These are phyloP conservation scores for Neosilurus mollespiculum DNA, from an alignment of 2,797 vertebrate genomes.

Conservation along the genomic window DNA sequence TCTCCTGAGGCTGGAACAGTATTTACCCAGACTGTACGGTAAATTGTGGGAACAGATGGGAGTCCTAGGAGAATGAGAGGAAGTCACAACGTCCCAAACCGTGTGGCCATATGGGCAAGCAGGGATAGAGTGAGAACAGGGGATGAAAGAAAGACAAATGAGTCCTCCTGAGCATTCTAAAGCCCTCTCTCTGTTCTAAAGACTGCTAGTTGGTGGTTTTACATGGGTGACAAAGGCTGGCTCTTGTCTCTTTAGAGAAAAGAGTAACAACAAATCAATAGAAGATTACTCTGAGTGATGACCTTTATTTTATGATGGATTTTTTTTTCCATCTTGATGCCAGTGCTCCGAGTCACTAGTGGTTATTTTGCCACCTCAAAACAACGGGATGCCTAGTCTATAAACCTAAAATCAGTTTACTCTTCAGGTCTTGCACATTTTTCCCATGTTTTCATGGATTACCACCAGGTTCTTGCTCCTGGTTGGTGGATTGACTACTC, in stretches of 20 bases:
- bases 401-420: not conserved
- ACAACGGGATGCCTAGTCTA: not conserved
- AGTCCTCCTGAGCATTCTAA: slow-evolving; percentile 26
- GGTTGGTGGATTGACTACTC: not conserved
- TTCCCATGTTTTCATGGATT: not conserved
- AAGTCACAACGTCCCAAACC: slow-evolving; percentile 62
- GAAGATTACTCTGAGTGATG: not conserved
- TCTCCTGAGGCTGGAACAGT: slow-evolving; percentile 43
- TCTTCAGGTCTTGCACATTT: not conserved
- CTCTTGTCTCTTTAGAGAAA: slow-evolving; percentile 3
- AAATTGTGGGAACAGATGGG: slow-evolving; percentile 64
- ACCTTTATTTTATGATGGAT: not conserved
- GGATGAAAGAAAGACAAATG: slow-evolving; percentile 54
- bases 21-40: slow-evolving; percentile 44
- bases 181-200: slow-evolving; percentile 27
- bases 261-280: not conserved
- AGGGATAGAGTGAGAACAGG: slow-evolving; percentile 43
- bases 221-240: not conserved
- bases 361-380: not conserved
- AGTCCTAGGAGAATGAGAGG: slow-evolving; percentile 62
- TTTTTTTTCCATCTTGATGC: not conserved
- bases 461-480: not conserved
- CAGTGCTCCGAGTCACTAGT: not conserved
- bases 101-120: slow-evolving; percentile 46
- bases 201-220: not conserved